phyloP scores from a whole-genome alignment of 2,888 invertebrate species.

The Phytoseiulus persimilis region DNA sequence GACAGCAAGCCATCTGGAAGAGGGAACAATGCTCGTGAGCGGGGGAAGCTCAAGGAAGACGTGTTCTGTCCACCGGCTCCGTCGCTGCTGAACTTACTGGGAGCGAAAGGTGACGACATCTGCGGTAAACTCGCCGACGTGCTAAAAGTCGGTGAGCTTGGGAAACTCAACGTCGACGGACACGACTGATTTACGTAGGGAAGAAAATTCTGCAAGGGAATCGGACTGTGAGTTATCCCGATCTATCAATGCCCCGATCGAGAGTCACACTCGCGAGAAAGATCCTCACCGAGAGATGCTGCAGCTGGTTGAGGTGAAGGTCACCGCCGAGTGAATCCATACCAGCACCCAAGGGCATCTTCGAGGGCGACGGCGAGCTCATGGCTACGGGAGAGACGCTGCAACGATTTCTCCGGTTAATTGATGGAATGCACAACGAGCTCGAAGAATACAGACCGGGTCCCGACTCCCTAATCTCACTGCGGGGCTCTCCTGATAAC shows the following conservation, averaged over 20 bases:
- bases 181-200: constrained; percentile 30
- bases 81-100: neutral
- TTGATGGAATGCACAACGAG: neutral
- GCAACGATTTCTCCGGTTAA: neutral
- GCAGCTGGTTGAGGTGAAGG: constrained; percentile 32
- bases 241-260: neutral
- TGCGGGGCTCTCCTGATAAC: neutral
- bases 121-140: constrained; percentile 7
- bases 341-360: neutral
- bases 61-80: no score
- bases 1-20: constrained; percentile 22
- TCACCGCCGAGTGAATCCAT: constrained; percentile 35
- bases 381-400: constrained; percentile 31
- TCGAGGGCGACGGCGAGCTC: constrained; percentile 28
- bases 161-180: constrained; percentile 30
- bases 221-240: neutral
- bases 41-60: neutral
- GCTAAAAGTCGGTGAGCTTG: constrained; percentile 30
- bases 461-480: neutral
- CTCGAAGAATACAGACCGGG: neutral
- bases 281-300: constrained; percentile 33
- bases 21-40: no score
- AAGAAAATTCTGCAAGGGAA: constrained; percentile 27
- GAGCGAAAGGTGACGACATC: constrained; percentile 27
- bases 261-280: no score